A percentile compares a stretch with the other conserved stretches of the same genome.
Conservation (phyloP, 2,888 invertebrate species). For the Ormyrus pomaceus region DNA sequence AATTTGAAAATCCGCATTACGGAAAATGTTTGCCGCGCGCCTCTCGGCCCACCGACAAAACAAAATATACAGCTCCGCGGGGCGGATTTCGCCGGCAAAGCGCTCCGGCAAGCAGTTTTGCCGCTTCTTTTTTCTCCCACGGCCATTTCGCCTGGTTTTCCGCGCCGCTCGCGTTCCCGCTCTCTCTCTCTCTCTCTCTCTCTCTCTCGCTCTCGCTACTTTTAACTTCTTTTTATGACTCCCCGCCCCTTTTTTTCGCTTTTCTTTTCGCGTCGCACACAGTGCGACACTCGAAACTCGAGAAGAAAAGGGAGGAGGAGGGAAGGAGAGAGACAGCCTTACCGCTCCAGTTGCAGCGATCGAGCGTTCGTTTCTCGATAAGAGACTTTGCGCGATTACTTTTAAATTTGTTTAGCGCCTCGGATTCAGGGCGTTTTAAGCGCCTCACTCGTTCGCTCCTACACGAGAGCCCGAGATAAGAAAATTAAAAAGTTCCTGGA, state of each 20-base stretch:
- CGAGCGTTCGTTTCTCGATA: conserved; percentile 55
- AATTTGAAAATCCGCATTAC: conserved; percentile 30
- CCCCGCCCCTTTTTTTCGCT: background rate
- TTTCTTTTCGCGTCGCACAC: background rate
- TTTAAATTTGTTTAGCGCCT: conserved; percentile 58
- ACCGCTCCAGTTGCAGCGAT: conserved; percentile 16
- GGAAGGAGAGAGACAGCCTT: background rate
- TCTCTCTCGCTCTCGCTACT: conserved; percentile 27
- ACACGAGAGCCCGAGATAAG: conserved; percentile 35
- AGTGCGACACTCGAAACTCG: conserved; percentile 17
- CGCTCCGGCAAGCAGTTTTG: background rate
- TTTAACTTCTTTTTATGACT: conserved; percentile 50
- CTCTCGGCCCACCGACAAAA: background rate
- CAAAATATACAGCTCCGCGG: conserved; percentile 8
- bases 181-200: background rate
- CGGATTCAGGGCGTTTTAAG: conserved; percentile 37
- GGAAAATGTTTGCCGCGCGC: conserved; percentile 25
- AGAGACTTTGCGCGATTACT: conserved; percentile 57
- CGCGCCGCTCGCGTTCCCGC: background rate
- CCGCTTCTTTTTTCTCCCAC: background rate
- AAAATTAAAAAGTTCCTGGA: conserved; percentile 55
- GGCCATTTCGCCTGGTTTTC: conserved; percentile 37
- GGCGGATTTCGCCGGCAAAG: background rate
- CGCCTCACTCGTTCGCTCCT: background rate
- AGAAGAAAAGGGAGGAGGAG: conserved; percentile 19